Evolutionary conservation across 2,797 vertebrate species (phyloP).

Genomic region (Catamblyrhynchus diadema): DNA sequence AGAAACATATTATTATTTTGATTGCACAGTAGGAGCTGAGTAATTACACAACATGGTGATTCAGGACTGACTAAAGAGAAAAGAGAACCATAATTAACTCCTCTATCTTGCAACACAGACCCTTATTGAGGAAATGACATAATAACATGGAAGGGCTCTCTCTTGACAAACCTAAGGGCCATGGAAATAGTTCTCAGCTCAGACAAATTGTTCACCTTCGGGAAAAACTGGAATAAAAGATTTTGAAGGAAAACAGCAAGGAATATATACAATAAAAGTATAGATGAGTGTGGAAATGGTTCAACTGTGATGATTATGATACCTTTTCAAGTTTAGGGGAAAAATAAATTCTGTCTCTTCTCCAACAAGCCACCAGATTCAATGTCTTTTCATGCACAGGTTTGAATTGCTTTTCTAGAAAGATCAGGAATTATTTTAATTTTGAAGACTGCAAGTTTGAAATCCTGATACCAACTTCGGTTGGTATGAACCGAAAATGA

Average conservation of each 20-base stretch:
- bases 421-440: neutral
- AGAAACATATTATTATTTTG: constrained; percentile 42
- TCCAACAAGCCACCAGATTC: neutral
- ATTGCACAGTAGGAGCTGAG: constrained; percentile 14
- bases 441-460: neutral
- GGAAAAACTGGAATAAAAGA: neutral
- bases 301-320: neutral
- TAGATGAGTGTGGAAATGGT: neutral
- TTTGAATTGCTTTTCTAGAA: neutral
- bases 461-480: neutral
- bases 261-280: neutral
- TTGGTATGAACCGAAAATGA: neutral
- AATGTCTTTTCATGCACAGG: neutral
- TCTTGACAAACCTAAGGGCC: neutral
- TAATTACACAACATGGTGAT: neutral
- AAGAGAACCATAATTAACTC: constrained; percentile 13
- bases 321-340: fast-evolving
- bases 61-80: constrained; percentile 28
- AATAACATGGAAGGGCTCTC: neutral
- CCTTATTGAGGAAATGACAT: constrained; percentile 52
- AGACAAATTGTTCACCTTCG: neutral
- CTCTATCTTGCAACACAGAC: neutral
- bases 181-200: neutral
- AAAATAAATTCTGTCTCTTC: neutral
- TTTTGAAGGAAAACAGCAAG: neutral